Conservation (phyloP, 2,888 invertebrate species). For the Thymelicus acteon region DNA sequence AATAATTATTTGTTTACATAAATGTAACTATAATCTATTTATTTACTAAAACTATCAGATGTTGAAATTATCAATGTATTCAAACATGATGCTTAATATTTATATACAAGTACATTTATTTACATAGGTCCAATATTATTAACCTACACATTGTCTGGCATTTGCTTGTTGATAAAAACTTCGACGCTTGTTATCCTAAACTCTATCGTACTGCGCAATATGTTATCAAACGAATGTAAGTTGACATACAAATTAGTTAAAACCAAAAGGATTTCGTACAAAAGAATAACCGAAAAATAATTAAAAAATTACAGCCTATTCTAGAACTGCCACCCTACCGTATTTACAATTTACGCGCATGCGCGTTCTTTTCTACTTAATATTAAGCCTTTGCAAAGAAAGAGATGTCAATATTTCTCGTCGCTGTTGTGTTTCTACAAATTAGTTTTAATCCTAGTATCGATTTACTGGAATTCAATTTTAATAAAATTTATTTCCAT, state of each 20-base stretch:
- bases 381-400: background rate
- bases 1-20: constrained; percentile 7
- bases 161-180: constrained; percentile 34
- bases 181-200: constrained; percentile 33
- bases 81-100: constrained; percentile 29
- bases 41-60: constrained; percentile 29
- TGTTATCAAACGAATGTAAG: constrained; percentile 25
- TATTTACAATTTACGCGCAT: background rate
- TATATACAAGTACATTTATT: constrained; percentile 19
- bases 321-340: background rate
- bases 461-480: no score
- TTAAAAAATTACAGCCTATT: background rate
- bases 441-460: no score
- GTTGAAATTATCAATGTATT: constrained; percentile 25
- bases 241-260: constrained; percentile 2
- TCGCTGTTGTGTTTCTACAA: no score
- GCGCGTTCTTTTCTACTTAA: background rate
- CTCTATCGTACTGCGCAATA: constrained; percentile 29
- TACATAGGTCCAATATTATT: constrained; percentile 30
- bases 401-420: background rate
- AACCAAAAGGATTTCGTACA: background rate
- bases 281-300: background rate
- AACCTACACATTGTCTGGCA: constrained; percentile 27
- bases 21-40: constrained; percentile 7
- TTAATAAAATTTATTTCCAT: no score